phyloP scores from a whole-genome alignment of 2,113 vertebrate species.

The Cebus imitator region DNA sequence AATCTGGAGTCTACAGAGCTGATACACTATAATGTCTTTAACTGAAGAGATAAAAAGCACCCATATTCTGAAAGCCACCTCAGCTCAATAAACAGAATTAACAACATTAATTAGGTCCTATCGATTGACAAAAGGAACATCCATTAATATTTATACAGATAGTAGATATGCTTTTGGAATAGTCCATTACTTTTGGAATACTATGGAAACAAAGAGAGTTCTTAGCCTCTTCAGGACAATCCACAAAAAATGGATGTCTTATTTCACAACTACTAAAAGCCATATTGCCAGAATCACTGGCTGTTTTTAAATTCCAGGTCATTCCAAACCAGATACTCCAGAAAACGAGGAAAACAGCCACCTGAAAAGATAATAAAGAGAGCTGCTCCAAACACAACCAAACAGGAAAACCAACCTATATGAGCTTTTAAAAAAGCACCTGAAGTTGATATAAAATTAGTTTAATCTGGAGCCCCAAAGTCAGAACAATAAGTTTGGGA shows the following conservation, averaged over 20 bases:
- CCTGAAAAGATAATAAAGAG: neutral
- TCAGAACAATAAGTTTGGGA: neutral
- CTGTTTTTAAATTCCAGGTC: neutral
- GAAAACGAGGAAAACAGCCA: neutral
- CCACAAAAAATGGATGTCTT: neutral
- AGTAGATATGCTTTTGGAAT: neutral
- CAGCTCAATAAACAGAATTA: neutral
- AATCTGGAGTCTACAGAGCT: neutral
- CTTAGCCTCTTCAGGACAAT: neutral
- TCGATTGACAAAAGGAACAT: neutral
- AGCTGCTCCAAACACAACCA: neutral
- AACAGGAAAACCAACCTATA: neutral
- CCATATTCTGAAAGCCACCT: neutral
- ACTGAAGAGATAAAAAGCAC: neutral
- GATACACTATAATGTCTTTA: neutral
- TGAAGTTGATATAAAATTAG: neutral
- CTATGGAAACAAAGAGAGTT: neutral
- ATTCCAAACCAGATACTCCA: neutral
- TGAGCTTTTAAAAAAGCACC: neutral
- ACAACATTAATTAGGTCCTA: neutral
- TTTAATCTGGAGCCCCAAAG: neutral
- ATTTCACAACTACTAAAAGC: neutral
- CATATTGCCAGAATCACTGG: neutral
- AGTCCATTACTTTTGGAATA: neutral
- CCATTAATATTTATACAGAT: neutral